phyloP scores from a whole-genome alignment of 2,888 invertebrate species.

The Netelia fuscicornis region DNA sequence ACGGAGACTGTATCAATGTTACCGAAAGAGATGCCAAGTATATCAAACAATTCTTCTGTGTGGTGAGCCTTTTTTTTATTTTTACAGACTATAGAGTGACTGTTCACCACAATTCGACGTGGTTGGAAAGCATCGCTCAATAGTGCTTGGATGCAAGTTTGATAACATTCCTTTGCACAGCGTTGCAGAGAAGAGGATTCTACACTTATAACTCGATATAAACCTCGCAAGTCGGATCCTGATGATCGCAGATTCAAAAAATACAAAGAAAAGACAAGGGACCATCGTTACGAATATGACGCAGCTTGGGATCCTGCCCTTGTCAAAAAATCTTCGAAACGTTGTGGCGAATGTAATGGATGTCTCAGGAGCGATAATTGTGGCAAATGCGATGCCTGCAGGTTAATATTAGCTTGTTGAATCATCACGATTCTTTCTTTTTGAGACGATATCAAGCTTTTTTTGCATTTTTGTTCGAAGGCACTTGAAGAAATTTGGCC shows the following conservation, averaged over 20 bases:
- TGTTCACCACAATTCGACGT: not conserved
- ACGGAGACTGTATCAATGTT: slow-evolving; percentile 98
- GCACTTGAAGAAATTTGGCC: slow-evolving; percentile 87
- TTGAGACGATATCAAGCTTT: not conserved
- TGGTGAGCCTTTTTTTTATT: slow-evolving; percentile 81
- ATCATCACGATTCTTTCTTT: not conserved
- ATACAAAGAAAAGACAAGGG: slow-evolving; percentile 82
- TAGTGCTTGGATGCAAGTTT: not conserved
- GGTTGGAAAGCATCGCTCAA: not conserved
- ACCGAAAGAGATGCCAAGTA: slow-evolving; percentile 96
- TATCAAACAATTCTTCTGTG: slow-evolving; percentile 97
- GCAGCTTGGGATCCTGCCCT: slow-evolving; percentile 78
- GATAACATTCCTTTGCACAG: slow-evolving; percentile 70
- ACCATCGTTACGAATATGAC: slow-evolving; percentile 80
- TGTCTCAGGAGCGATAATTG: slow-evolving; percentile 90
- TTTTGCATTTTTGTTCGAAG: slow-evolving; percentile 69
- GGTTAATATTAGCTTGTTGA: slow-evolving; percentile 80
- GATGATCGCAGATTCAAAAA: slow-evolving; percentile 81
- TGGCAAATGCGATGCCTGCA: slow-evolving; percentile 89
- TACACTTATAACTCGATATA: slow-evolving; percentile 86
- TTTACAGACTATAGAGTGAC: not conserved
- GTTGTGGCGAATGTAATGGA: slow-evolving; percentile 92
- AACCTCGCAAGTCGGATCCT: slow-evolving; percentile 80
- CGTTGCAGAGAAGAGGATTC: slow-evolving; percentile 94
- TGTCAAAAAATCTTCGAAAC: slow-evolving; percentile 84